A percentile compares a stretch with the other conserved stretches of the same genome.
Conservation (phyloP, 2,888 invertebrate species). For the Endomychus coccineus region DNA sequence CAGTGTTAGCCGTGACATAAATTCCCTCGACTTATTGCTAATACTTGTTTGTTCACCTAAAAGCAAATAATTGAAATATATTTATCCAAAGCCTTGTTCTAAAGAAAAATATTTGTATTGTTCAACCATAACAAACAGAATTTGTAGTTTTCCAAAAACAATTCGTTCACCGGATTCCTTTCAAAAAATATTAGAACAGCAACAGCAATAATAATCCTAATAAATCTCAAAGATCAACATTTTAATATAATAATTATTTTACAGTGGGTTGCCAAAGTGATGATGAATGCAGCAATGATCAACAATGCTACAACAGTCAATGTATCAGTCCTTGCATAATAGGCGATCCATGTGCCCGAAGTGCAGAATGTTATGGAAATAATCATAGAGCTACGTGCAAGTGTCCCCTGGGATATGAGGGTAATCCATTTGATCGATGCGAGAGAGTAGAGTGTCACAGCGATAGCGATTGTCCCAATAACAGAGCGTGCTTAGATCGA, state of each 20-base stretch:
- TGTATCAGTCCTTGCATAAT: conserved; percentile 76
- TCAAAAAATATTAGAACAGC: too few relatives aligned
- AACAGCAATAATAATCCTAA: conserved; percentile 2
- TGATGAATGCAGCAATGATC: conserved; percentile 69
- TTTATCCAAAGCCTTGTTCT: too few relatives aligned
- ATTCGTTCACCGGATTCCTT: too few relatives aligned
- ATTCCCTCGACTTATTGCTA: too few relatives aligned
- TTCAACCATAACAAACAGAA: too few relatives aligned
- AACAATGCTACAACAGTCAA: conserved; percentile 75
- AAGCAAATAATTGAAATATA: too few relatives aligned
- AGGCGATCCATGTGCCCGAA: conserved; percentile 73
- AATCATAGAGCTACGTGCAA: conserved; percentile 73
- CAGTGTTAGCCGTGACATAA: too few relatives aligned
- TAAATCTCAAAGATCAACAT: conserved; percentile 3
- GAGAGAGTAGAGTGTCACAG: conserved; percentile 71
- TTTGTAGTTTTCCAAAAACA: conserved; percentile 2
- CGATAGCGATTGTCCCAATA: conserved; percentile 70
- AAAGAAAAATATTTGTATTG: too few relatives aligned
- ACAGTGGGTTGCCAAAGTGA: conserved; percentile 77
- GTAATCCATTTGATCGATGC: conserved; percentile 75
- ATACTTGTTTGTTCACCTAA: too few relatives aligned
- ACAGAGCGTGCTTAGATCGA: conserved; percentile 63
- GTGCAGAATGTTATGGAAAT: conserved; percentile 76
- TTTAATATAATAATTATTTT: conserved; percentile 37
- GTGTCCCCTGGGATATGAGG: conserved; percentile 68